These are phyloP conservation scores for Rallus crepitans DNA, from an alignment of 2,797 vertebrate species.

Conservation along the genomic window DNA sequence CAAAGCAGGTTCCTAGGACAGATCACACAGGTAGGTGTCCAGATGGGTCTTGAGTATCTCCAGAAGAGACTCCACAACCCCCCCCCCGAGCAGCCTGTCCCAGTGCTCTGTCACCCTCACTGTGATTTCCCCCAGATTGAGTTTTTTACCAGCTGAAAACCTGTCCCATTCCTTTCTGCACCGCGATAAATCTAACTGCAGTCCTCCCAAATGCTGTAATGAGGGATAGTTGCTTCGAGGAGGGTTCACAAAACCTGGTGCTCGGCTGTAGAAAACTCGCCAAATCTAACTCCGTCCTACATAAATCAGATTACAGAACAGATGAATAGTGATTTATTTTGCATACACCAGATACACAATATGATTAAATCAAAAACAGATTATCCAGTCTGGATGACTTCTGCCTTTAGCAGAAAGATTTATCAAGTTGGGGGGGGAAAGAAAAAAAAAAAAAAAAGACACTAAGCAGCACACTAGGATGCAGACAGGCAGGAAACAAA, in stretches of 20 bases:
- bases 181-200: neutral
- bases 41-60: too few species aligned
- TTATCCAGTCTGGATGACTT: constrained; percentile 68
- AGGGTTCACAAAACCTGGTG: neutral
- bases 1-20: too few species aligned
- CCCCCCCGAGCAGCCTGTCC: too few species aligned
- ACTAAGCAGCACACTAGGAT: constrained; percentile 16
- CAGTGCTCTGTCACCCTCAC: too few species aligned
- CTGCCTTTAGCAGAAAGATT: constrained; percentile 60
- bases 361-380: constrained; percentile 73
- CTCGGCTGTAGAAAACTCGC: neutral
- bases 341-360: constrained; percentile 59
- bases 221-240: neutral
- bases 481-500: neutral
- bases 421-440: constrained; percentile 4
- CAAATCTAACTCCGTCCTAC: neutral
- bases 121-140: neutral
- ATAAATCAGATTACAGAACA: constrained; percentile 54
- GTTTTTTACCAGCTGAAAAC: neutral
- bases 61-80: too few species aligned
- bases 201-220: neutral
- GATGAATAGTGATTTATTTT: constrained; percentile 73
- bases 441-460: neutral
- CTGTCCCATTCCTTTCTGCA: fast-evolving
- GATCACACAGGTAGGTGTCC: too few species aligned